Base-by-base conservation (phyloP, 2,888 invertebrate species). In the Julus scanicus region DNA sequence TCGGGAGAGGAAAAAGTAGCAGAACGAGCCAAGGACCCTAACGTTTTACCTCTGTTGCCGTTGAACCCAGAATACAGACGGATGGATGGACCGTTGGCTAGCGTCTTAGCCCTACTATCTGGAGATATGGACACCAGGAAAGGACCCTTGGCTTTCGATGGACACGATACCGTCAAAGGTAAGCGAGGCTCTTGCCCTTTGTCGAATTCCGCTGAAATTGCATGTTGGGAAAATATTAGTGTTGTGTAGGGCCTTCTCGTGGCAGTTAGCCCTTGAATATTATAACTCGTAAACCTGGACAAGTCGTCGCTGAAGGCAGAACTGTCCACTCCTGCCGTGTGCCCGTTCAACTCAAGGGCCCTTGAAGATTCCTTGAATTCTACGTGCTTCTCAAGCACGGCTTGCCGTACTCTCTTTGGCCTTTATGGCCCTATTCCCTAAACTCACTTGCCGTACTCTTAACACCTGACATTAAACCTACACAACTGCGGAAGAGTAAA, bases 361-460 rank as follows among this genome's bases (percentile, higher is more conserved):
- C 95, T 94, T 84, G 94, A 93, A 29, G 96, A 94, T 90, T 95
- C 95, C 90, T 95, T 95, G 92, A 95, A 97, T 88, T 95, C 95
- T 8, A 96, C 96, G 3, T 93, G 91, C 92, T 95, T 96, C 49
- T 88, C 44, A 92, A 97, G 97, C 80, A 93, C 92, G 1, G 97
- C 96, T 92, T 97, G 96, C 95, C 96, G 97, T 1, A 97, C 95
- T 91, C n/a, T n/a, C n/a, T n/a, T n/a, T n/a, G n/a, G n/a, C n/a
- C n/a, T n/a, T n/a, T n/a, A n/a, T n/a, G n/a, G n/a, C n/a, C n/a
- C n/a, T n/a, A n/a, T n/a, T n/a, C n/a, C n/a, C n/a, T n/a, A n/a
- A n/a, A n/a, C n/a, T n/a, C n/a, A n/a, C n/a, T n/a, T n/a, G n/a
- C n/a, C n/a, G n/a, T n/a, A n/a, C n/a, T n/a, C n/a, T n/a, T n/a